Evolutionary conservation across 2,797 vertebrate species (phyloP).

Genomic region (Hypotaenidia philippensis): DNA sequence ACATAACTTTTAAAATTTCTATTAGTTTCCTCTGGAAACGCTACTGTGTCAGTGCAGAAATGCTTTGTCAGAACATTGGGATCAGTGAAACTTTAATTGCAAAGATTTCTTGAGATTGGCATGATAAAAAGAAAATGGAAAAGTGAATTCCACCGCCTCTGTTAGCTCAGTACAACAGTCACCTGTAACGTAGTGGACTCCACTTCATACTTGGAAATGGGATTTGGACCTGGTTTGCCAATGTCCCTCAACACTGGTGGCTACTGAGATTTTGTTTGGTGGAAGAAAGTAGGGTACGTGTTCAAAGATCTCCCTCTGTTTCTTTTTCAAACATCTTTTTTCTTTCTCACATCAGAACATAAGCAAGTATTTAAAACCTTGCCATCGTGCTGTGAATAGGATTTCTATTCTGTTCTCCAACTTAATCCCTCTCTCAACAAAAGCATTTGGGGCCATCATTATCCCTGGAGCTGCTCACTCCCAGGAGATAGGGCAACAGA

Average conservation of each 20-base stretch:
- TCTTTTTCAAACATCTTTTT: background rate
- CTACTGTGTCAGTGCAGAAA: background rate
- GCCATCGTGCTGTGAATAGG: background rate
- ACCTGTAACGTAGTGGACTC: background rate
- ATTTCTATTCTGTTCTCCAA: background rate
- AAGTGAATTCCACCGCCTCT: background rate
- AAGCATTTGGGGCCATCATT: background rate
- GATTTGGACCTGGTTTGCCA: background rate
- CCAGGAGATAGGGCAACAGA: background rate
- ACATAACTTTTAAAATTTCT: constrained; percentile 4
- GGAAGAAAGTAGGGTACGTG: background rate
- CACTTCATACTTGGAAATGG: background rate
- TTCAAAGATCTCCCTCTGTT: background rate
- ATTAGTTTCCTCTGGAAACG: background rate
- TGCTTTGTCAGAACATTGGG: background rate
- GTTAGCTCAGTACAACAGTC: background rate
- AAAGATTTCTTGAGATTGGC: background rate
- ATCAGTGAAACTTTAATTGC: constrained; percentile 7
- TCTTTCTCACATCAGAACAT: background rate
- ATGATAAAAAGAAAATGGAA: background rate
- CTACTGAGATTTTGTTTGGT: rapidly evolving
- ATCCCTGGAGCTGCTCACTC: background rate
- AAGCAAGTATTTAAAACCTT: background rate
- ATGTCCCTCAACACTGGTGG: background rate
- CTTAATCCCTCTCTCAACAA: background rate